Conservation (phyloP, 2,888 invertebrate genomes). For the Exocentrus adspersus region DNA sequence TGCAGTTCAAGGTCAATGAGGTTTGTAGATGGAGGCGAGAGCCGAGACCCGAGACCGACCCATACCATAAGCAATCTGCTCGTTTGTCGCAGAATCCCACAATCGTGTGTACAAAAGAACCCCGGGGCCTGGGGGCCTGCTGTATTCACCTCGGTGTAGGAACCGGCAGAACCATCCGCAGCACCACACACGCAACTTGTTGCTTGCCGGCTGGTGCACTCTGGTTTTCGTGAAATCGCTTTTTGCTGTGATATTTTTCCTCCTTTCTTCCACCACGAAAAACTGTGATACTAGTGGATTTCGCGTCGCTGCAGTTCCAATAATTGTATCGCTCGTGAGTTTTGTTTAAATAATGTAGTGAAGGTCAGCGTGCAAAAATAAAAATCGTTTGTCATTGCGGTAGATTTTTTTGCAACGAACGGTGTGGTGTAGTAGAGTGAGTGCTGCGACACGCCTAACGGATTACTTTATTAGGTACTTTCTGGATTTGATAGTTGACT, state of each 20-base stretch:
- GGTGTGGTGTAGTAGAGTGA: slow-evolving; percentile 9
- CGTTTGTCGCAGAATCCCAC: slow-evolving; percentile 23
- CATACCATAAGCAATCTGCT: slow-evolving; percentile 13
- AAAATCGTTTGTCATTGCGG: slow-evolving; percentile 26
- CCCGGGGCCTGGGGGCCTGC: slow-evolving; percentile 14
- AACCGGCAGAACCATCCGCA: slow-evolving; percentile 24
- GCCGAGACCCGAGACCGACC: too few relatives aligned
- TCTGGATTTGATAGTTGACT: background rate
- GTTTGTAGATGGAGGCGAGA: background rate
- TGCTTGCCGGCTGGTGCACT: background rate
- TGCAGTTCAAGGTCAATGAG: slow-evolving; percentile 17
- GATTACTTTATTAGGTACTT: background rate
- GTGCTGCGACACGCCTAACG: slow-evolving; percentile 2
- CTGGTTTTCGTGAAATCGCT: slow-evolving; percentile 13
- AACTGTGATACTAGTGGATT: background rate
- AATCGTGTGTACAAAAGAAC: slow-evolving; percentile 22
- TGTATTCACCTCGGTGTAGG: slow-evolving; percentile 17
- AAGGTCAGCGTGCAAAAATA: slow-evolving; percentile 23
- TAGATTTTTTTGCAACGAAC: slow-evolving; percentile 20
- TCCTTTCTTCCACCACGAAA: background rate
- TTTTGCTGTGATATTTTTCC: background rate
- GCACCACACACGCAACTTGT: slow-evolving; percentile 23
- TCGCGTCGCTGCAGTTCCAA: background rate
- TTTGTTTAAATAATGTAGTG: slow-evolving; percentile 10
- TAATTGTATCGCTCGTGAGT: background rate